Conservation (phyloP, 2,888 invertebrate genomes). For the Choreutis nemorana region DNA sequence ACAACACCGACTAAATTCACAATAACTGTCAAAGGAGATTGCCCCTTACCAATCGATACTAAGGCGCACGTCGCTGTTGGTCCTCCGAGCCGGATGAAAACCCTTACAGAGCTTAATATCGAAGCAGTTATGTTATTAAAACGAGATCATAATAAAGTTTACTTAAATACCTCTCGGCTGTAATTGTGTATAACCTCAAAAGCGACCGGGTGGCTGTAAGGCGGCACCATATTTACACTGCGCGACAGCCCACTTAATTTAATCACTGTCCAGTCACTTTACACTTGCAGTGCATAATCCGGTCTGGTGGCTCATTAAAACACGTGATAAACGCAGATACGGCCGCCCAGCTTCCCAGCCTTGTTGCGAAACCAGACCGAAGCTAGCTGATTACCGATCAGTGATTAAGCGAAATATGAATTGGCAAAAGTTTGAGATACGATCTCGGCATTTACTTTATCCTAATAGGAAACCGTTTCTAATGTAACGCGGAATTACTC, state of each 20-base stretch:
- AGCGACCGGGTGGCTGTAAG: slow-evolving; percentile 6
- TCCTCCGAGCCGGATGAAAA: slow-evolving; percentile 3
- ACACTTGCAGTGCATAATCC: slow-evolving; percentile 1
- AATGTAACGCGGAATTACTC: no score
- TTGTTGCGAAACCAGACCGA: no score
- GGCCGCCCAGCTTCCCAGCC: no score
- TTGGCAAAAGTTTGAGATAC: no score
- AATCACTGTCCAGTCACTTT: slow-evolving; percentile 6
- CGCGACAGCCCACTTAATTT: slow-evolving; percentile 23
- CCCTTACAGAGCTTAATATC: not conserved
- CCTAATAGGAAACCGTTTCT: no score
- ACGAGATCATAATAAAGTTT: slow-evolving; percentile 13
- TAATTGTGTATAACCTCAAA: slow-evolving; percentile 6
- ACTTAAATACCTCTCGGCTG: not conserved
- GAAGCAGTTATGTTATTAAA: slow-evolving; percentile 17
- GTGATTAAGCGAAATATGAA: no score
- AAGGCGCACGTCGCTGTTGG: no score
- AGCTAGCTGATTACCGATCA: no score
- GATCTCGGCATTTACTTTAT: no score
- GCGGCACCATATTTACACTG: slow-evolving; percentile 20
- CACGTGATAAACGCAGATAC: slow-evolving; percentile 11
- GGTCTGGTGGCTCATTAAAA: slow-evolving; percentile 10
- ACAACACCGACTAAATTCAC: no score
- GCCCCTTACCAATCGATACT: no score
- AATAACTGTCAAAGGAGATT: no score